phyloP scores from a whole-genome alignment of 2,888 invertebrate genomes.

The Drosophila helvetica region DNA sequence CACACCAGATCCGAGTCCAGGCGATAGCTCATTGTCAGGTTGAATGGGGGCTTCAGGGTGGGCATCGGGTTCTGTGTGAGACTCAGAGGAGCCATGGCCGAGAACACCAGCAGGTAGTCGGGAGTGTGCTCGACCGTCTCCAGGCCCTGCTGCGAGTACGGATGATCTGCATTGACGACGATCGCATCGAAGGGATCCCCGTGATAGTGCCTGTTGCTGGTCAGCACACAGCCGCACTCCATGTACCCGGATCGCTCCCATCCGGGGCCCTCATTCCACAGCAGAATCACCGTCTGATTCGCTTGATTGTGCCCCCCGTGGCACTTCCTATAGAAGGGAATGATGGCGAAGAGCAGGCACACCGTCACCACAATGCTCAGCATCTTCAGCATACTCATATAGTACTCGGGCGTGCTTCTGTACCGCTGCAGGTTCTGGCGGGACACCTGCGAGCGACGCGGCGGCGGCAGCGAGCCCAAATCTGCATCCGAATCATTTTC shows the following conservation, averaged over 20 bases:
- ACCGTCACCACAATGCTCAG: slow-evolving; percentile 11
- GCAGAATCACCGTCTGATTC: slow-evolving; percentile 31
- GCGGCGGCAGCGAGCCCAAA: slow-evolving; percentile 32
- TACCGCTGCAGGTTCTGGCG: slow-evolving; percentile 7
- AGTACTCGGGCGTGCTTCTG: slow-evolving; percentile 9
- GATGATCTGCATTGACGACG: slow-evolving; percentile 50
- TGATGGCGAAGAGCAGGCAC: slow-evolving; percentile 20
- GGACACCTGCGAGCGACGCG: slow-evolving; percentile 37
- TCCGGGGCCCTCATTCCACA: slow-evolving; percentile 52
- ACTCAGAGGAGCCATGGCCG: slow-evolving; percentile 34
- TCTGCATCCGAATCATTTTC: slow-evolving; percentile 5
- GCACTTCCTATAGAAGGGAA: slow-evolving; percentile 10
- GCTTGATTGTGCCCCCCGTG: neutral
- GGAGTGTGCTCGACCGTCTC: slow-evolving; percentile 4
- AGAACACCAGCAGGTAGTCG: slow-evolving; percentile 45
- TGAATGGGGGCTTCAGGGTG: slow-evolving; percentile 29
- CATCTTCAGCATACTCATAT: slow-evolving; percentile 16
- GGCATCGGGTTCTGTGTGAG: slow-evolving; percentile 9
- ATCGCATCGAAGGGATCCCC: slow-evolving; percentile 49
- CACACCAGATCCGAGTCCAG: slow-evolving; percentile 60
- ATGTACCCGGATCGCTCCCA: neutral
- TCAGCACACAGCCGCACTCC: slow-evolving; percentile 57
- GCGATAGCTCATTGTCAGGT: slow-evolving; percentile 65
- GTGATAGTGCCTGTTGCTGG: slow-evolving; percentile 22
- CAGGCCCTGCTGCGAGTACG: slow-evolving; percentile 39